Conservation (phyloP, 2,888 invertebrate genomes). For the Craniophora ligustri region DNA sequence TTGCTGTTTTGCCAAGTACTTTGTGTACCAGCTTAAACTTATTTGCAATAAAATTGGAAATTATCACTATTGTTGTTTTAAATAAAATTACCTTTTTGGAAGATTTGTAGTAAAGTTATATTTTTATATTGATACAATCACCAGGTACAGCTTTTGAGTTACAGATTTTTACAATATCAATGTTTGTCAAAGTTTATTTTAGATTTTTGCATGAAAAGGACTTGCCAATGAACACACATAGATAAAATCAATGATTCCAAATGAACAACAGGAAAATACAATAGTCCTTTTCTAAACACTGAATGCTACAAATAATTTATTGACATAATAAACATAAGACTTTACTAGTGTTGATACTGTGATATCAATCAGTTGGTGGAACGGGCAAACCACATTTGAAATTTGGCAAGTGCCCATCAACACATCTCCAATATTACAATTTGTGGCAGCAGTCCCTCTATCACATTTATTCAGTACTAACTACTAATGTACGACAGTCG, state of each 20-base stretch:
- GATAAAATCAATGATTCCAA: constrained; percentile 69
- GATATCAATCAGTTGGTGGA: constrained; percentile 55
- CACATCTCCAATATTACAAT: constrained; percentile 63
- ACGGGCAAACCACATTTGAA: constrained; percentile 11
- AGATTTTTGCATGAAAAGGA: constrained; percentile 72
- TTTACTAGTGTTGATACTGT: constrained; percentile 60
- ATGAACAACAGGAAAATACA: constrained; percentile 64
- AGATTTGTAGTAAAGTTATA: constrained; percentile 89
- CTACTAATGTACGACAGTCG: constrained; percentile 79
- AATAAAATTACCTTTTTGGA: constrained; percentile 77
- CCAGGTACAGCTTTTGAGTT: constrained; percentile 87
- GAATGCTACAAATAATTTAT: constrained; percentile 68
- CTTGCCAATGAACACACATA: constrained; percentile 68
- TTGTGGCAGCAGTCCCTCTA: constrained; percentile 78
- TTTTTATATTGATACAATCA: constrained; percentile 87
- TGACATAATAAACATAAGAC: constrained; percentile 64
- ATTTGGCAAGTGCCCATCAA: constrained; percentile 18
- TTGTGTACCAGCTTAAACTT: constrained; percentile 73
- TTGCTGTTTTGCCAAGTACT: constrained; percentile 63
- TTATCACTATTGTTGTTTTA: constrained; percentile 47
- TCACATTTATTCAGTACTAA: constrained; percentile 77
- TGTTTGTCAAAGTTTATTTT: constrained; percentile 76
- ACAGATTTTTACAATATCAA: constrained; percentile 81
- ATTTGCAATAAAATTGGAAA: constrained; percentile 79
- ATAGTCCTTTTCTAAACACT: constrained; percentile 69